These are phyloP conservation scores for Ophthalmolycus amberensis DNA, from an alignment of 2,113 vertebrate genomes.

Conservation along the genomic window DNA sequence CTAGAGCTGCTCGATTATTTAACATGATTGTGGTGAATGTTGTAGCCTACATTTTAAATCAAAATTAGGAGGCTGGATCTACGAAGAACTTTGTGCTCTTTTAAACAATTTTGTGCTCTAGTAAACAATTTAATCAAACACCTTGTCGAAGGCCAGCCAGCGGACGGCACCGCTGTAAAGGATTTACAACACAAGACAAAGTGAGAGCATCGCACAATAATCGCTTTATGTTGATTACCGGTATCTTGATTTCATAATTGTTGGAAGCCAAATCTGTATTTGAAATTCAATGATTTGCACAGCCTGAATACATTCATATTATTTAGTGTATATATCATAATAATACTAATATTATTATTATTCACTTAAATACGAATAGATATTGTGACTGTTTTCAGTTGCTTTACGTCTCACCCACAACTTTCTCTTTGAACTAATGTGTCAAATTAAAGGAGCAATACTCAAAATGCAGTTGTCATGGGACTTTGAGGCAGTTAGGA, in stretches of 20 bases:
- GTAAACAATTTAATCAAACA: not conserved
- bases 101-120: not conserved
- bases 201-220: not conserved
- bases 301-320: not conserved
- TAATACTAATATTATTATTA: too few relatives aligned
- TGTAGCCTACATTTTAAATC: not conserved
- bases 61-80: not conserved
- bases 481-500: not conserved
- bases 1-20: not conserved
- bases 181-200: not conserved
- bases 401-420: not conserved
- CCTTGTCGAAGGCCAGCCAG: too few relatives aligned
- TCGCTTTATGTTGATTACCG: not conserved
- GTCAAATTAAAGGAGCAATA: not conserved
- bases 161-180: not conserved
- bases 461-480: not conserved
- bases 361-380: too few relatives aligned
- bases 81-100: not conserved
- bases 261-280: not conserved
- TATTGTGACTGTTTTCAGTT: not conserved
- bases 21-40: not conserved
- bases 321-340: too few relatives aligned
- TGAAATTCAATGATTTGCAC: not conserved
- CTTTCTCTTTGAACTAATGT: not conserved
- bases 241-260: not conserved